Percentiles rank a stretch among this genome's conserved stretches.
Conservation (phyloP, 2,888 invertebrate genomes). For the Falcaria lacertinaria region DNA sequence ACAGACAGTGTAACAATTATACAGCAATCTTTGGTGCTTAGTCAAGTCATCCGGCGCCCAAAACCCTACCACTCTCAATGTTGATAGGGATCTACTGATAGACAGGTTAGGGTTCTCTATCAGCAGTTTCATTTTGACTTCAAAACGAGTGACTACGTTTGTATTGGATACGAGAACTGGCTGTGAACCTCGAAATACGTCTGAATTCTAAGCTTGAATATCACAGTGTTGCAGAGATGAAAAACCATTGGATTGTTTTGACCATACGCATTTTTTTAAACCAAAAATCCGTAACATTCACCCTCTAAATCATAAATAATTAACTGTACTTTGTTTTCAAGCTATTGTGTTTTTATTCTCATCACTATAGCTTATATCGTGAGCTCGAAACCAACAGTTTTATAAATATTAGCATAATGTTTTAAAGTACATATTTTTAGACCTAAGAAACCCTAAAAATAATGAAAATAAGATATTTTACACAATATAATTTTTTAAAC, state of each 20-base stretch:
- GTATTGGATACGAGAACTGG: too few relatives aligned
- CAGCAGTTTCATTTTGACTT: constrained; percentile 36
- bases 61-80: constrained; percentile 51
- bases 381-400: too few relatives aligned
- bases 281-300: too few relatives aligned
- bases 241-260: constrained; percentile 17
- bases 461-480: too few relatives aligned
- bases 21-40: constrained; percentile 26
- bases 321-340: too few relatives aligned
- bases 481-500: too few relatives aligned
- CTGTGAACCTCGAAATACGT: constrained; percentile 8
- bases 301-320: too few relatives aligned
- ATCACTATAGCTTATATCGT: too few relatives aligned
- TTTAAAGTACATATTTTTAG: too few relatives aligned
- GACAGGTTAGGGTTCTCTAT: constrained; percentile 51
- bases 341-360: too few relatives aligned
- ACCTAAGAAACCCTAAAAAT: too few relatives aligned
- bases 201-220: constrained; percentile 31
- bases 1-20: constrained; percentile 43
- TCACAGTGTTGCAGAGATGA: constrained; percentile 18
- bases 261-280: neutral
- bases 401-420: too few relatives aligned
- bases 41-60: constrained; percentile 49
- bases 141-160: constrained; percentile 8
- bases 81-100: constrained; percentile 48